Conservation (phyloP, 2,113 vertebrate species). For the Chaetodon auriga region DNA sequence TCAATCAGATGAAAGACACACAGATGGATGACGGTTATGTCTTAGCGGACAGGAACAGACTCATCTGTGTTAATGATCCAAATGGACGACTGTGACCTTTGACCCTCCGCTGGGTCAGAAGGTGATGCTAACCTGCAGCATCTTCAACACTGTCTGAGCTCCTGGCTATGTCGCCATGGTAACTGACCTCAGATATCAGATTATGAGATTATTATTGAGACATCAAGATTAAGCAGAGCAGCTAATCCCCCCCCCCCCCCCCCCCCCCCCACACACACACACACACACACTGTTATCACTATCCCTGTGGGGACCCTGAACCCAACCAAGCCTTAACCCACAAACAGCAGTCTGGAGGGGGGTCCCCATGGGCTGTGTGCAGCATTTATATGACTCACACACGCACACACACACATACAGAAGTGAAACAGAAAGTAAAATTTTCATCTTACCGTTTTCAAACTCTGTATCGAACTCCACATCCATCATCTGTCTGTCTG, state of each 20-base stretch:
- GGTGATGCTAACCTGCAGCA: conserved; percentile 6
- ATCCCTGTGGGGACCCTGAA: no score
- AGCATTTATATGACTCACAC: no score
- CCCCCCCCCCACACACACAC: background rate
- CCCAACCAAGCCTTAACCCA: no score
- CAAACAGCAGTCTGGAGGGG: no score
- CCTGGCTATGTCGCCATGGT: conserved; percentile 3
- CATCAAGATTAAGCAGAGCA: conserved; percentile 55
- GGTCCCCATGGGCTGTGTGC: no score
- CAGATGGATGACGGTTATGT: no score
- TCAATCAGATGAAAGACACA: no score
- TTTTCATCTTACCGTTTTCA: conserved; percentile 57
- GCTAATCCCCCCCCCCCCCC: conserved; percentile 21
- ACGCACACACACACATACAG: background rate
- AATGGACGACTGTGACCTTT: background rate
- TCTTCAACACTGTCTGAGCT: background rate
- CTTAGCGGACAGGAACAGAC: no score
- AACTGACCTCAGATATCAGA: conserved; percentile 50
- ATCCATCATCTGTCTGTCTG: conserved; percentile 33
- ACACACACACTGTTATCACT: background rate
- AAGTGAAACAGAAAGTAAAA: background rate
- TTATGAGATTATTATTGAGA: conserved; percentile 63
- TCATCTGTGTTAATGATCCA: no score
- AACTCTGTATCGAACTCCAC: conserved; percentile 14
- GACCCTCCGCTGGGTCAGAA: background rate